Evolutionary conservation across 2,888 invertebrate genomes (phyloP), one percentile per base, ranked within the genome.

Genomic region (Aromia moschata): DNA sequence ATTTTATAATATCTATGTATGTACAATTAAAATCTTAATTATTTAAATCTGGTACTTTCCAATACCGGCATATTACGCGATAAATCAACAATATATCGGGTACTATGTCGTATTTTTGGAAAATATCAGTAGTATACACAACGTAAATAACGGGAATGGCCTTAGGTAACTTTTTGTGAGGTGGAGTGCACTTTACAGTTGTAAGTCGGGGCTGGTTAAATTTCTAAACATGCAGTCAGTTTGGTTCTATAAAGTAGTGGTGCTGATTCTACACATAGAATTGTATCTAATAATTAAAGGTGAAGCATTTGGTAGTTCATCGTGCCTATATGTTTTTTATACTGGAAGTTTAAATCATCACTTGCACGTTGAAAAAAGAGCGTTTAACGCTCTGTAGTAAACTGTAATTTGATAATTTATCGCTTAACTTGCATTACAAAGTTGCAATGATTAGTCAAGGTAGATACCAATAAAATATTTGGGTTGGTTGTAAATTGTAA

Each of bases 141-240:
- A 75, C 70, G 75, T 75, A 77, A 77, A 75, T 75, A 77, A 69
- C 76, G 72, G 68, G 65, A 70, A 71, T 61, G 69, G 74, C 69
- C 70, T 67, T 67, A 52, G 15, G 64, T 67, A 66, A 68, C 74
- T 75, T 74, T n/a, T 69, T 74, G 75, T 72, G 74, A 76, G 76
- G 74, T 71, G 74, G 40, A 43, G 20, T 46, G 45, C 46, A 31
- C 25, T 16, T 25, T 30, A 10, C 16, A 10, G 9, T 30, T 45
- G 5, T 3, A 49, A 18, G n/a, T n/a, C n/a, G n/a, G n/a, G n/a
- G n/a, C n/a, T n/a, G n/a, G 10, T 2, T n/a, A 18, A 41, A 17
- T 52, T 49, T 40, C 9, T 51, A 12, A 17, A 12, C 52, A 52
- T 52, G 52, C 52, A 41, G n/a, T 33, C n/a, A 33, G 33, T 33